Evolutionary conservation across 2,888 invertebrate species (phyloP).

Genomic region (Microplitis deprimator): DNA sequence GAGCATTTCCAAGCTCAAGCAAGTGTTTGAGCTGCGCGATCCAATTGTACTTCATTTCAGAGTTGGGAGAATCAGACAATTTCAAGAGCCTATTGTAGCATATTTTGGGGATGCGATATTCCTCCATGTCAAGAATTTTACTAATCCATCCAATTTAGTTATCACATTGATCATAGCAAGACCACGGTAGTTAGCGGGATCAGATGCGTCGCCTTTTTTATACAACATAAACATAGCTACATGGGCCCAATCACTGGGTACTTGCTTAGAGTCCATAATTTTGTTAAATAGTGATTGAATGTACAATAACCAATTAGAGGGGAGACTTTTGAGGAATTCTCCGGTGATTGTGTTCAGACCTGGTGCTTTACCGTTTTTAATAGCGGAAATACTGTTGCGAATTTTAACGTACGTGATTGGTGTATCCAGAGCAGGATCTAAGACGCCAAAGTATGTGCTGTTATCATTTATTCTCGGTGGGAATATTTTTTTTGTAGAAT

Average conservation of each 20-base stretch:
- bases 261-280: not conserved
- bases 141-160: no score
- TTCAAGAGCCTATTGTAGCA: no score
- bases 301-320: not conserved
- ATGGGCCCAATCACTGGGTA: not conserved
- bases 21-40: no score
- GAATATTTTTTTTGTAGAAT: not conserved
- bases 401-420: not conserved
- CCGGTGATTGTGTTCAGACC: not conserved
- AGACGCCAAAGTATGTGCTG: not conserved
- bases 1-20: no score
- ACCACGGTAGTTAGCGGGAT: no score
- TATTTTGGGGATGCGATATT: no score
- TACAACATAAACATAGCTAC: no score
- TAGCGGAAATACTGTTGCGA: not conserved
- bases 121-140: no score
- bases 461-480: not conserved
- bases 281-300: not conserved
- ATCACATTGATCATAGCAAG: no score
- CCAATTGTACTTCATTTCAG: no score
- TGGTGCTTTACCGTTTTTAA: slow-evolving; percentile 2
- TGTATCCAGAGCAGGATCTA: not conserved
- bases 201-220: no score
- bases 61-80: no score
- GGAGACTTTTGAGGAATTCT: slow-evolving; percentile 1